These are phyloP conservation scores for Clamator glandarius DNA, from an alignment of 2,797 vertebrate species.

Conservation along the genomic window DNA sequence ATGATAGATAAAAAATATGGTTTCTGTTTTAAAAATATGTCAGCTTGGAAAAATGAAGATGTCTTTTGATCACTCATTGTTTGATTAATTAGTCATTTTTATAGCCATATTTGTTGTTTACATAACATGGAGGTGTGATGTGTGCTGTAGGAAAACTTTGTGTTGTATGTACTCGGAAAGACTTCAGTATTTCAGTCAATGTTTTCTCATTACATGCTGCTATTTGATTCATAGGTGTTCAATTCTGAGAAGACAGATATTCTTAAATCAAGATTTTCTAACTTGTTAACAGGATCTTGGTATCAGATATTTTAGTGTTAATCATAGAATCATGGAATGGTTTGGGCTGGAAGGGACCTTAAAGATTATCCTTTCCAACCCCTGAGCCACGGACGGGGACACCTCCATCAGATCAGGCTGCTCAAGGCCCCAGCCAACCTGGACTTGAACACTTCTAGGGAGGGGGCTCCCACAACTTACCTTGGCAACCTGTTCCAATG, in stretches of 20 bases:
- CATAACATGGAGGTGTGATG: not conserved
- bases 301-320: not conserved
- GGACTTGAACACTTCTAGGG: no score
- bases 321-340: no score
- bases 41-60: not conserved
- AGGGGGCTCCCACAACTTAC: no score
- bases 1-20: not conserved
- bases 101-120: not conserved
- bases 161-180: not conserved
- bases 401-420: no score
- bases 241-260: not conserved
- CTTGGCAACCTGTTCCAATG: no score
- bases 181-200: not conserved
- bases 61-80: not conserved
- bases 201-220: not conserved
- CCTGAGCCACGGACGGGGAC: no score
- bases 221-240: not conserved
- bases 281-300: not conserved
- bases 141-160: not conserved
- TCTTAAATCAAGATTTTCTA: not conserved
- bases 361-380: no score
- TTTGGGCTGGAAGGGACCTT: no score
- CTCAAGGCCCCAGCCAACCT: no score
- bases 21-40: not conserved
- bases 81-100: not conserved